These are phyloP conservation scores for Poeciliopsis paucimaculata DNA, from an alignment of 2,797 vertebrate genomes.

Conservation along the genomic window DNA sequence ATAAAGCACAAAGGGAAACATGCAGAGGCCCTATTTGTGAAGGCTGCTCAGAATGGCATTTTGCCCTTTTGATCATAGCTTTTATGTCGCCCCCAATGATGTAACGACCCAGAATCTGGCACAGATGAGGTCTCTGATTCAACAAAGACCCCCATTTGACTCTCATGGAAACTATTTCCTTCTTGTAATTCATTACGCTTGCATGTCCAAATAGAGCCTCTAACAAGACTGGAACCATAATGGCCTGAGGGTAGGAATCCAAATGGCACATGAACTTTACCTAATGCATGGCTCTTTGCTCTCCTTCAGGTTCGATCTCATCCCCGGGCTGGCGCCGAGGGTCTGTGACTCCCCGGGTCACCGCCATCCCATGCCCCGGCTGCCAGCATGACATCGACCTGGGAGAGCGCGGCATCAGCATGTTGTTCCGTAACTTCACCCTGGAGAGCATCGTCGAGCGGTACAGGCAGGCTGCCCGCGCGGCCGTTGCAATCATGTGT, in stretches of 20 bases:
- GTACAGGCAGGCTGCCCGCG: constrained; percentile 94
- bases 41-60: constrained; percentile 33
- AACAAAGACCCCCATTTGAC: constrained; percentile 33
- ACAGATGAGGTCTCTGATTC: constrained; percentile 26
- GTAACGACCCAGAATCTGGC: constrained; percentile 46
- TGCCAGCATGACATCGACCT: constrained; percentile 95
- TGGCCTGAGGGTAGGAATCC: constrained; percentile 10
- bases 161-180: constrained; percentile 26
- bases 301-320: constrained; percentile 79
- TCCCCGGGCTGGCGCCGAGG: constrained; percentile 90
- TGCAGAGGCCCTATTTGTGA: constrained; percentile 66
- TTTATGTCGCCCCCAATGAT: constrained; percentile 36
- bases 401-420: constrained; percentile 95
- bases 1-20: constrained; percentile 54
- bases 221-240: constrained; percentile 47
- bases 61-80: constrained; percentile 46
- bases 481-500: constrained; percentile 94
- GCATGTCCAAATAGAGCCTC: constrained; percentile 60
- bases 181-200: constrained; percentile 22
- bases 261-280: background rate
- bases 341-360: constrained; percentile 89
- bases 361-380: constrained; percentile 90
- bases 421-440: constrained; percentile 96
- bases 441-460: constrained; percentile 97
- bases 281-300: constrained; percentile 32